A percentile compares a stretch with the other conserved stretches of the same genome.
These are phyloP conservation scores for Muscina levida DNA, from an alignment of 2,888 invertebrate genomes.

Conservation along the genomic window DNA sequence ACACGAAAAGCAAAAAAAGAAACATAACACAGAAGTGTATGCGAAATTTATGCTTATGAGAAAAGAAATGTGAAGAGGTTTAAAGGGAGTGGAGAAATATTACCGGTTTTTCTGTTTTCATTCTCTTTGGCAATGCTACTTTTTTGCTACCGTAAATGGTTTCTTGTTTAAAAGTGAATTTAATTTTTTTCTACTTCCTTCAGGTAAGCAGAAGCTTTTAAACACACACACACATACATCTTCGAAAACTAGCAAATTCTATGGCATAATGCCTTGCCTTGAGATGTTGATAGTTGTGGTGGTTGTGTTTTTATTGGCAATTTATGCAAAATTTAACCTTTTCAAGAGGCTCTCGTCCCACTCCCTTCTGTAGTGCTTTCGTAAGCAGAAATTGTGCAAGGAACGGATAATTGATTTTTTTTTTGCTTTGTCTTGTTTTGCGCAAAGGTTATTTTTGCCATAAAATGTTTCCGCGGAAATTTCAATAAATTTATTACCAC, in stretches of 20 bases:
- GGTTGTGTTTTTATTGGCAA: slow-evolving; percentile 50
- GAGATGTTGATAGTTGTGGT: too few species aligned
- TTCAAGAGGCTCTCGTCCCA: not conserved
- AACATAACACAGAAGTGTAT: slow-evolving; percentile 15
- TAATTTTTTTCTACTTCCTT: slow-evolving; percentile 36
- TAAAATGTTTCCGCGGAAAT: slow-evolving; percentile 14
- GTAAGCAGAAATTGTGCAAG: not conserved
- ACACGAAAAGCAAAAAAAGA: too few species aligned
- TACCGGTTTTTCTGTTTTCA: slow-evolving; percentile 3
- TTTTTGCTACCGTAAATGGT: slow-evolving; percentile 2
- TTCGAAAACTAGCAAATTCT: not conserved
- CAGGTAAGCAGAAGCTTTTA: slow-evolving; percentile 19
- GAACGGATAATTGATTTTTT: slow-evolving; percentile 54
- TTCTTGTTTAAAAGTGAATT: slow-evolving; percentile 33
- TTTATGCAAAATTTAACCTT: slow-evolving; percentile 64
- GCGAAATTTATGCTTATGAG: slow-evolving; percentile 59
- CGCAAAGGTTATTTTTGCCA: slow-evolving; percentile 37
- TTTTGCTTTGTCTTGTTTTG: not conserved
- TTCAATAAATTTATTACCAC: slow-evolving; percentile 12
- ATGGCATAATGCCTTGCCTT: slow-evolving; percentile 29
- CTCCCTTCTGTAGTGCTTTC: not conserved
- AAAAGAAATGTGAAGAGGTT: slow-evolving; percentile 14
- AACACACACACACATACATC: too few species aligned
- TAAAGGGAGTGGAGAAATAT: slow-evolving; percentile 44
- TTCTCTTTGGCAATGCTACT: too few species aligned